Percentiles rank a stretch among this genome's conserved stretches.
Conservation (phyloP, 2,888 invertebrate genomes). For the Syrista parreyssii region DNA sequence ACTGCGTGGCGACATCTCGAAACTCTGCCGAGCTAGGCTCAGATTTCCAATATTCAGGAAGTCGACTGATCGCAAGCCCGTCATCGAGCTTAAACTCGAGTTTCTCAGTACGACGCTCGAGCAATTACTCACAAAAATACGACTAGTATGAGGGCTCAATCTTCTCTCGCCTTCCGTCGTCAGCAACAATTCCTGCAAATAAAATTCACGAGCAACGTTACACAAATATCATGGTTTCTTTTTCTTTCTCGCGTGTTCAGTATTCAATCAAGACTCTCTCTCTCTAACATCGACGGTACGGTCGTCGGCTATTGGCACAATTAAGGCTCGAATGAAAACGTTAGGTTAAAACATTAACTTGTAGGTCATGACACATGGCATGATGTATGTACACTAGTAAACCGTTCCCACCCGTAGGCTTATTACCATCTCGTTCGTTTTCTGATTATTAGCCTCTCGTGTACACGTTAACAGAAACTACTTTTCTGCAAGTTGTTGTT, state of each 20-base stretch:
- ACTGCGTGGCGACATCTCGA: constrained; percentile 50
- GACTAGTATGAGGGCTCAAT: constrained; percentile 69
- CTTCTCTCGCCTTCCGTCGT: constrained; percentile 70
- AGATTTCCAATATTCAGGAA: constrained; percentile 74
- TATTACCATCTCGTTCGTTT: no score
- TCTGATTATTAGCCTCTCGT: no score
- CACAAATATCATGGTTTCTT: background rate
- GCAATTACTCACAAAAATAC: constrained; percentile 77
- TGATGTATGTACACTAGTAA: no score
- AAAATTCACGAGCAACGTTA: constrained; percentile 14
- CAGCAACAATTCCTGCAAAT: constrained; percentile 71
- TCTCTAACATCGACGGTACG: background rate
- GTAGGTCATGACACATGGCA: no score
- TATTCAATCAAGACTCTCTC: constrained; percentile 3
- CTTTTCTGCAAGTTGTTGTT: no score
- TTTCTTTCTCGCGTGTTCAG: background rate
- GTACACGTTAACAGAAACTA: no score
- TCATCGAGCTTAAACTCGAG: constrained; percentile 70
- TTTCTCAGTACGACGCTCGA: constrained; percentile 54
- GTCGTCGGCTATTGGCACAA: no score
- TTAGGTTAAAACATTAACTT: no score
- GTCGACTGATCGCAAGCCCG: constrained; percentile 73
- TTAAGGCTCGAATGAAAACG: no score
- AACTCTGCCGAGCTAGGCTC: constrained; percentile 68
- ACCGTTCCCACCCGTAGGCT: no score